A percentile compares a stretch with the other conserved stretches of the same genome.
Evolutionary conservation across 2,888 invertebrate genomes (phyloP).

Genomic region (Melitaea athalia): DNA sequence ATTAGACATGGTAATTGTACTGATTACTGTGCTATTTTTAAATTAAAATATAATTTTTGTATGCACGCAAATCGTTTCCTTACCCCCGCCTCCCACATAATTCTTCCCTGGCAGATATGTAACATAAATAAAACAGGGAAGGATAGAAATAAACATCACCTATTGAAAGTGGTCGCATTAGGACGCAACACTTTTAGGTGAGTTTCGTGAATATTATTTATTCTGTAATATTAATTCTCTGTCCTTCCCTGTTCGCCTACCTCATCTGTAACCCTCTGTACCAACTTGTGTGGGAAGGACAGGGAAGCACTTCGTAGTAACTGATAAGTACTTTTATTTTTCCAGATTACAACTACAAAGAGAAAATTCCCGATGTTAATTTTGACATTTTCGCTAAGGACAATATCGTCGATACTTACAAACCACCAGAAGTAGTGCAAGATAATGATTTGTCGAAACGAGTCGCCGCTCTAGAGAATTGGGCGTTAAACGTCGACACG

Average conservation of each 20-base stretch:
- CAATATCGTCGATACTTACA: slow-evolving; percentile 57
- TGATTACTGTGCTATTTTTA: slow-evolving; percentile 52
- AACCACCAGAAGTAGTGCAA: slow-evolving; percentile 59
- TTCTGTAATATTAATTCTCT: slow-evolving; percentile 71
- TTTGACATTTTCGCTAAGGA: slow-evolving; percentile 24
- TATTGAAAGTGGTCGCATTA: slow-evolving; percentile 70
- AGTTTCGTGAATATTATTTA: slow-evolving; percentile 59
- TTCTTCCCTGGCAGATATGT: slow-evolving; percentile 62
- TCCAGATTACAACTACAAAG: slow-evolving; percentile 68
- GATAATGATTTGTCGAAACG: slow-evolving; percentile 63
- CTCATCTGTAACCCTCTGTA: slow-evolving; percentile 48
- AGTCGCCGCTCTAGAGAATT: slow-evolving; percentile 68
- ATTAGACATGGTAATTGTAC: slow-evolving; percentile 34
- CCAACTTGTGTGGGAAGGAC: slow-evolving; percentile 73
- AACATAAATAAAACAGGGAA: slow-evolving; percentile 59
- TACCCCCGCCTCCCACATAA: slow-evolving; percentile 58
- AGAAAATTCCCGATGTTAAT: slow-evolving; percentile 47
- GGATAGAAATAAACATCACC: slow-evolving; percentile 78
- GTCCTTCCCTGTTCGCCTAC: slow-evolving; percentile 81
- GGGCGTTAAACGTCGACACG: slow-evolving; percentile 77
- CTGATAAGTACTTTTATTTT: slow-evolving; percentile 40
- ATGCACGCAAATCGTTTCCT: slow-evolving; percentile 52
- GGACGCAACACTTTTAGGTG: slow-evolving; percentile 78
- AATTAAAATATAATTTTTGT: slow-evolving; percentile 61
- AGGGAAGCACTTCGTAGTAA: slow-evolving; percentile 50